Base-by-base conservation (phyloP, 2,797 vertebrate species). In the Gila robusta region DNA sequence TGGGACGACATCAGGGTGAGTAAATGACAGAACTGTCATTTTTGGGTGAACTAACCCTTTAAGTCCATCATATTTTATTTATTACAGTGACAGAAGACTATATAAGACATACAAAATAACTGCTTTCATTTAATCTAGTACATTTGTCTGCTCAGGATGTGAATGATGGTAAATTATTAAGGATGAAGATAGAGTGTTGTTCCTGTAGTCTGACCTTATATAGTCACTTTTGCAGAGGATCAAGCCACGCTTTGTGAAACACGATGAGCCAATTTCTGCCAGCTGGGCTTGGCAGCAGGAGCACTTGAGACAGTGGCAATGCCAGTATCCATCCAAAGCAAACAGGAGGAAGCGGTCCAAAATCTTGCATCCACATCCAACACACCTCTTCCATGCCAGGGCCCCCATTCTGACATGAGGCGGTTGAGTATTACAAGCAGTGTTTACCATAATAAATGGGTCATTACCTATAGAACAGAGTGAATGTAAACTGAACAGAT, bases 151-250 rank as follows among this genome's bases (percentile, higher is more conserved):
- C 56, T 79, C 2, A 6, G n/a, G n/a, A 17, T 79, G 59, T 72
- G 69, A 44, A 62, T 71, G 52, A 44, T 32, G 9, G 28, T 64
- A 49, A 66, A 74, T 64, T 35, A 66, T 37, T 9, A 11, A 71
- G 6, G 28, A 35, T 59, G 21, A 28, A 8, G 10, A 80, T 26
- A 52, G 52, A 54, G 44, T 49, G 14, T 76, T 37, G 44, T 70
- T 71, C 26, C 35, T 39, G 39, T 77, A 71, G 19, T 76, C 95
- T 93, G 93, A 97, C 96, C 96, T 96, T 94, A 96, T 96, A 92
- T 97, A 97, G 94, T 97, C 96, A 89, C 96, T 96, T 93, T 96
- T 95, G 95, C 96, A 97, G 87, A 97, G 96, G 88, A 97, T 96
- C 96, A 97, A 96, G 85, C 96, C 96, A 85, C 96, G 95, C 93